Percentiles rank a stretch among this genome's conserved stretches.
Conservation (phyloP, 2,113 vertebrate genomes). For the Octodon degus region DNA sequence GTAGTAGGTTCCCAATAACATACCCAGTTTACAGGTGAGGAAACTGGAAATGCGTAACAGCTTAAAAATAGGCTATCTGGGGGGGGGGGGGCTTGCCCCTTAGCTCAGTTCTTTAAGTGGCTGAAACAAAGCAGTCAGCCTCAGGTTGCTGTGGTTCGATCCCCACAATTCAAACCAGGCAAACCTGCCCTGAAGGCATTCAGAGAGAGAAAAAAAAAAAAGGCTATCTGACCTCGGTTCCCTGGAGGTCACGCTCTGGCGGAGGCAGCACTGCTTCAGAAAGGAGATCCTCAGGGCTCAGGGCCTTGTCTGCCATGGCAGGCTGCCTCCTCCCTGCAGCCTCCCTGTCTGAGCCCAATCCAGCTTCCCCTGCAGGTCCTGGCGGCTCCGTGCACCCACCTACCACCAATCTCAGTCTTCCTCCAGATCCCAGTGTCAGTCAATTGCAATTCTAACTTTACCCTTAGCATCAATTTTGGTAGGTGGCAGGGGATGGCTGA, state of each 20-base stretch:
- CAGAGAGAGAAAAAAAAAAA: not conserved
- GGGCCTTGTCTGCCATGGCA: fast-evolving
- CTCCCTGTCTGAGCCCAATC: not conserved
- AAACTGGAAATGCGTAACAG: not conserved
- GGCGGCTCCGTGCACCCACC: not conserved
- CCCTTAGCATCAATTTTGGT: not conserved
- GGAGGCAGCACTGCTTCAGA: not conserved
- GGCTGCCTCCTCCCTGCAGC: not conserved
- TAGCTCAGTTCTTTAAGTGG: no score
- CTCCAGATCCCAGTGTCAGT: not conserved
- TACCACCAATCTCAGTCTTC: not conserved
- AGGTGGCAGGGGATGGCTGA: not conserved
- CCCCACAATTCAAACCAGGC: no score
- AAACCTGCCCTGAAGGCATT: no score
- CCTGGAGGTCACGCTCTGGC: not conserved
- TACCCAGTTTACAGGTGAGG: not conserved
- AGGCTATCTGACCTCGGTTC: not conserved
- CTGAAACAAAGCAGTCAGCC: no score
- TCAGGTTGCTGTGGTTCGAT: no score
- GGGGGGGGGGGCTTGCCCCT: no score
- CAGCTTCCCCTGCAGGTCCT: not conserved
- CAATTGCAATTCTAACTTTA: not conserved
- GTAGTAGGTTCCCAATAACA: fast-evolving
- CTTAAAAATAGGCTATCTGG: not conserved
- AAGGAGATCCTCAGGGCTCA: not conserved